phyloP scores from a whole-genome alignment of 2,888 invertebrate genomes.

The Cephus pygmeus region DNA sequence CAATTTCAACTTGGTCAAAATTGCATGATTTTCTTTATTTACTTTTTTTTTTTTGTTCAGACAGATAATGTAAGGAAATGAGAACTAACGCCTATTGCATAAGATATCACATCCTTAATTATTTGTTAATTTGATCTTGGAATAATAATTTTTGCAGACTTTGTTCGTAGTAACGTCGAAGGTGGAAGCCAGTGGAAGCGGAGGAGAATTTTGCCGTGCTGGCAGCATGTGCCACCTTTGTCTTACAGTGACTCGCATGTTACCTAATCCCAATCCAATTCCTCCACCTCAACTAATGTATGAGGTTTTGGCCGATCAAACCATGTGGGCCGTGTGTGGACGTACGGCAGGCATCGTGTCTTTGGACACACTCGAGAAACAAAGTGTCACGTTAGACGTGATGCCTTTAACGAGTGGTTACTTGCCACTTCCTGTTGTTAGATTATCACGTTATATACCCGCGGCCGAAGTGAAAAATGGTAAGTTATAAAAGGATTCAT shows the following conservation, averaged over 20 bases:
- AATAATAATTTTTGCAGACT: slow-evolving; percentile 70
- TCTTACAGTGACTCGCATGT: slow-evolving; percentile 74
- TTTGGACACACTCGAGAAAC: slow-evolving; percentile 75
- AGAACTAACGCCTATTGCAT: background rate
- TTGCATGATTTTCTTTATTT: background rate
- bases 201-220: slow-evolving; percentile 84
- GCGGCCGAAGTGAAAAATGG: slow-evolving; percentile 70
- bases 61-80: background rate
- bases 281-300: slow-evolving; percentile 78
- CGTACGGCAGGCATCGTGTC: slow-evolving; percentile 82
- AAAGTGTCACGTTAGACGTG: slow-evolving; percentile 85
- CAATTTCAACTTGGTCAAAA: background rate
- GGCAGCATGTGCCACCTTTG: slow-evolving; percentile 88
- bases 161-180: slow-evolving; percentile 83
- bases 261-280: slow-evolving; percentile 51
- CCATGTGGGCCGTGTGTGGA: slow-evolving; percentile 93
- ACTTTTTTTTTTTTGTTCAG: background rate
- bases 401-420: slow-evolving; percentile 94
- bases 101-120: background rate
- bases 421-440: slow-evolving; percentile 87
- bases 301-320: slow-evolving; percentile 91
- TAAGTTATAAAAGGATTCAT: slow-evolving; percentile 35
- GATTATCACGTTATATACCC: slow-evolving; percentile 90
- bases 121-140: background rate
- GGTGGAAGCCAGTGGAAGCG: slow-evolving; percentile 80